Conservation (phyloP, 2,797 vertebrate genomes). For the Psittacula echo region DNA sequence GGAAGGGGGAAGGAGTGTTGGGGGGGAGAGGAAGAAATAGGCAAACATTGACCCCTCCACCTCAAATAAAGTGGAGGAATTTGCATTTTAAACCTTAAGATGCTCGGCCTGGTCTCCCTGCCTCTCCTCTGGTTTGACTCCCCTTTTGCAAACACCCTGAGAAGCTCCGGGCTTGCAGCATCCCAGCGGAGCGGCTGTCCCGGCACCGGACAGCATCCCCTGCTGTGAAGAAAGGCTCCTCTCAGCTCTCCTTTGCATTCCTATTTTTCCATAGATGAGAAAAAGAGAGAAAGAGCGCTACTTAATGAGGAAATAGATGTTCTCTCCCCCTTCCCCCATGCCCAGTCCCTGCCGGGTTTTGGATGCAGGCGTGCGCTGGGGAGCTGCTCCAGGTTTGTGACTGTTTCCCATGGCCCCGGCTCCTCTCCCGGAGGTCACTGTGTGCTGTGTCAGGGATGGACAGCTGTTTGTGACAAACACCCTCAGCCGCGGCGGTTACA, state of each 20-base stretch:
- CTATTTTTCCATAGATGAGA: slow-evolving; percentile 57
- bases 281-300: slow-evolving; percentile 9
- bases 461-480: neutral
- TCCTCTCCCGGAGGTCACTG: neutral
- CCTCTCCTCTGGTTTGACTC: neutral
- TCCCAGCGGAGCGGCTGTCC: slow-evolving; percentile 42
- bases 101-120: slow-evolving; percentile 10
- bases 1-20: slow-evolving; percentile 22
- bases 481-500: accelerated
- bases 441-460: neutral
- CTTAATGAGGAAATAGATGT: slow-evolving; percentile 12
- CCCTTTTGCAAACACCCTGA: slow-evolving; percentile 70
- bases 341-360: accelerated
- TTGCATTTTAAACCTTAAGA: slow-evolving; percentile 80
- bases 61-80: slow-evolving; percentile 76
- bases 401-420: neutral
- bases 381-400: neutral
- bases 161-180: slow-evolving; percentile 51
- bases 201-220: slow-evolving; percentile 63
- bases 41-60: slow-evolving; percentile 79
- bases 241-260: slow-evolving; percentile 54
- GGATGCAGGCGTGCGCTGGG: neutral
- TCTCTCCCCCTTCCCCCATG: slow-evolving; percentile 18
- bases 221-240: slow-evolving; percentile 64
- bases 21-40: slow-evolving; percentile 73